These are phyloP conservation scores for Agrilus planipennis DNA, from an alignment of 1,140 invertebrate genomes.

Conservation along the genomic window DNA sequence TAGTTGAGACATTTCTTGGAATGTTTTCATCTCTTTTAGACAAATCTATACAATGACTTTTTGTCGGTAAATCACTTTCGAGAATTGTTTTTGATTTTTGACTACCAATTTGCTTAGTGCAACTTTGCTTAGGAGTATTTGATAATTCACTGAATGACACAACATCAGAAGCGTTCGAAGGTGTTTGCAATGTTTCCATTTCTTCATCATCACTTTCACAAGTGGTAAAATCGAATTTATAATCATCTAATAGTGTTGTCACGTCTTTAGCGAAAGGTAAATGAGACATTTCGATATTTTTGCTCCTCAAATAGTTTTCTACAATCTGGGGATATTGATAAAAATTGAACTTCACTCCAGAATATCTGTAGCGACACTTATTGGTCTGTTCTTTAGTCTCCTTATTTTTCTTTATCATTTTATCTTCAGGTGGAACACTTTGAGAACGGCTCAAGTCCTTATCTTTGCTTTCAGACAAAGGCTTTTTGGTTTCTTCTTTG, in stretches of 20 bases:
- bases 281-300: conserved; percentile 51
- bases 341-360: conserved; percentile 56
- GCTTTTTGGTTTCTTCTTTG: background rate
- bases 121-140: too few species aligned
- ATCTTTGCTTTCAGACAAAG: too few species aligned
- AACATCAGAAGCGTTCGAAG: conserved; percentile 54
- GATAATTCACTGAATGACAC: conserved; percentile 51
- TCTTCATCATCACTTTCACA: conserved; percentile 17
- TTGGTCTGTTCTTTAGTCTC: background rate
- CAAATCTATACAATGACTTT: too few species aligned
- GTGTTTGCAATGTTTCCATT: conserved; percentile 42
- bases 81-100: too few species aligned
- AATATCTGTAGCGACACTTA: conserved; percentile 44
- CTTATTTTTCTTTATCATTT: conserved; percentile 6
- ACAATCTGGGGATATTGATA: conserved; percentile 56
- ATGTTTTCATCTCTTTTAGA: too few species aligned
- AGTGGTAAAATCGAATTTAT: conserved; percentile 19
- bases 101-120: too few species aligned
- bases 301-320: conserved; percentile 58
- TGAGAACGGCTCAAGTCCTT: conserved; percentile 18
- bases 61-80: too few species aligned
- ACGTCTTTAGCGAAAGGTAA: conserved; percentile 48
- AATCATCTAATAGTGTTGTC: conserved; percentile 23
- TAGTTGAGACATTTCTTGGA: too few species aligned
- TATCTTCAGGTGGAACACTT: conserved; percentile 24